Evolutionary conservation across 2,113 vertebrate species (phyloP).

Genomic region (Triplophysa rosa): DNA sequence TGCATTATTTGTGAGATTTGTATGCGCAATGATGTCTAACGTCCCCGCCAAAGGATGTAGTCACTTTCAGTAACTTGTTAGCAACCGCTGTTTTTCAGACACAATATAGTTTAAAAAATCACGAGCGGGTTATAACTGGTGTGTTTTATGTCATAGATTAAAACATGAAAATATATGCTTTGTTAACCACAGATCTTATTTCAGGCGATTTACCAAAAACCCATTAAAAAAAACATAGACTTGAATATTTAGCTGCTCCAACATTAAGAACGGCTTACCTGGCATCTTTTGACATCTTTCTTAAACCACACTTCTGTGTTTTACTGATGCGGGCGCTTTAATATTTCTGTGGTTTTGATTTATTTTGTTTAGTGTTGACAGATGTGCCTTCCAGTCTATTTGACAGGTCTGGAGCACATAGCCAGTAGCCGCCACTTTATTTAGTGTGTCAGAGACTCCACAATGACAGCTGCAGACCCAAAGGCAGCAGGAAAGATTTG

Average conservation of each 20-base stretch:
- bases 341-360: slow-evolving; percentile 38
- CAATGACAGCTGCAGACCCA: slow-evolving; percentile 31
- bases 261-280: background rate
- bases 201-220: too few relatives aligned
- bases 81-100: too few relatives aligned
- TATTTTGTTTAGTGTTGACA: slow-evolving; percentile 50
- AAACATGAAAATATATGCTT: too few relatives aligned
- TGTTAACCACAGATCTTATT: too few relatives aligned
- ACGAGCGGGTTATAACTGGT: too few relatives aligned
- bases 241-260: slow-evolving; percentile 11
- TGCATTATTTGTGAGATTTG: too few relatives aligned
- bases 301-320: slow-evolving; percentile 5
- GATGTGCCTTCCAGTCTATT: slow-evolving; percentile 26
- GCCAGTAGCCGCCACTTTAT: slow-evolving; percentile 38
- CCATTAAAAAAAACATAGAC: too few relatives aligned
- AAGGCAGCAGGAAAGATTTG: background rate
- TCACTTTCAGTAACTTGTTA: too few relatives aligned
- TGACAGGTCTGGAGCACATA: slow-evolving; percentile 40
- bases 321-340: background rate
- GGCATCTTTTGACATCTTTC: background rate
- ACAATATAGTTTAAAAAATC: too few relatives aligned
- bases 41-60: too few relatives aligned
- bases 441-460: slow-evolving; percentile 38
- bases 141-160: too few relatives aligned
- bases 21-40: too few relatives aligned